phyloP scores from a whole-genome alignment of 2,888 invertebrate species.

The Stratiomys singularior region DNA sequence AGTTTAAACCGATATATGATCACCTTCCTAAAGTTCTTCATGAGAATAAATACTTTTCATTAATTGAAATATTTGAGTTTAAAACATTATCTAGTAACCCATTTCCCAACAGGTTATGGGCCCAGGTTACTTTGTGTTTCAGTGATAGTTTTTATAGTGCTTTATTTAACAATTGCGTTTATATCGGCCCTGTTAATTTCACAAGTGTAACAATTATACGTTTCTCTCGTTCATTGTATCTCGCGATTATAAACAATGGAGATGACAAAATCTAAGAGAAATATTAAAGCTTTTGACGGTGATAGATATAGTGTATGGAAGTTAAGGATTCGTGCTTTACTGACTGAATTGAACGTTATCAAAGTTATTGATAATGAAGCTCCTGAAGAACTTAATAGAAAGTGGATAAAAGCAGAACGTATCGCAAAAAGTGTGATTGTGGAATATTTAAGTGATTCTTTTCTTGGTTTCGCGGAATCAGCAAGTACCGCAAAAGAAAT shows the following conservation, averaged over 20 bases:
- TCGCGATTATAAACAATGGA: background rate
- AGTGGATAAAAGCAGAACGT: constrained; percentile 42
- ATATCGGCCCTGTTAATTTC: no score
- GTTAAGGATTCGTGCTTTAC: constrained; percentile 38
- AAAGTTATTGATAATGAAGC: constrained; percentile 32
- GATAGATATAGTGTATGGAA: constrained; percentile 49
- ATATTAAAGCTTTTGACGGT: constrained; percentile 43
- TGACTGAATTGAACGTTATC: constrained; percentile 43
- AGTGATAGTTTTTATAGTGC: no score
- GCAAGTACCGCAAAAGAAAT: constrained; percentile 31
- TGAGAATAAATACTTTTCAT: constrained; percentile 6
- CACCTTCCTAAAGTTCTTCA: background rate
- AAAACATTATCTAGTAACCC: background rate
- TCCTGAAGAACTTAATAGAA: background rate
- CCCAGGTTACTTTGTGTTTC: constrained; percentile 5
- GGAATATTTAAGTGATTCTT: constrained; percentile 46
- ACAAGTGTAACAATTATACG: no score
- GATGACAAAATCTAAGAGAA: background rate
- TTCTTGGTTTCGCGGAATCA: constrained; percentile 40
- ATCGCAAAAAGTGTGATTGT: constrained; percentile 48
- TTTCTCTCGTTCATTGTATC: no score
- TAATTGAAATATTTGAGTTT: background rate
- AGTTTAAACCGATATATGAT: background rate
- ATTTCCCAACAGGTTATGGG: constrained; percentile 22
- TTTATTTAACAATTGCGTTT: no score